Evolutionary conservation across 2,113 vertebrate species (phyloP), one percentile per base, ranked within the genome.

Genomic region (Lepidothrix coronata): DNA sequence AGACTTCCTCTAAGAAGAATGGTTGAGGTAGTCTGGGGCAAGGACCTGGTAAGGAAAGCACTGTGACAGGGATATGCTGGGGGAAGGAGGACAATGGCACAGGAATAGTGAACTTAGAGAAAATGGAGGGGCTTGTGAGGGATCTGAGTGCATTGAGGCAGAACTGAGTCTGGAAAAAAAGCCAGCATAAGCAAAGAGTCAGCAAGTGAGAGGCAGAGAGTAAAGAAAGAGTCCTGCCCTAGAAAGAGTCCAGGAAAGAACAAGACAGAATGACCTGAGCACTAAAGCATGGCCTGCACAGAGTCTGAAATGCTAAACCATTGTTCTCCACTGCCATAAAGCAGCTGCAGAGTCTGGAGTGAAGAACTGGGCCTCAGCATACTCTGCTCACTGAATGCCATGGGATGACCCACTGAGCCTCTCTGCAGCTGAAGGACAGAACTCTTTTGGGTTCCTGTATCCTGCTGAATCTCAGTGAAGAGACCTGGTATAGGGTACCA

Each of bases 331-430:
- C 8, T 74, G n/a, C 28, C 59, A 67, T 59, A 67, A 84, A 66
- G 72, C 22, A 58, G 18, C 37, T 58, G 17, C 20, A 87, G 63
- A 66, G 33, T n/a, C 43, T 19, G 3, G 8, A 16, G 14, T 25
- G 37, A 46, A 30, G 23, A 39, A 15, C 5, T 30, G 46, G n/a
- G 13, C 31, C 41, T 70, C 14, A 9, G 77, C 27, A 41, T 77
- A 46, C 22, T 87, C 74, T 70, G 17, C 24, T 49, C 44, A 16
- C 41, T 54, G 80, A 65, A 31, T 31, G 10, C 22, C 37, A 8
- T 0, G 1, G 58, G 5, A 11, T 8, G 25, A 10, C 6, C 16
- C 25, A 5, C 27, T 24, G 46, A 73, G 24, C 24, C 24, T 15
- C 43, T 68, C 22, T 62, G 63, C 37, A 83, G 31, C 27, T 66